Conservation (phyloP, 2,888 invertebrate species). For the Eulithis testata region DNA sequence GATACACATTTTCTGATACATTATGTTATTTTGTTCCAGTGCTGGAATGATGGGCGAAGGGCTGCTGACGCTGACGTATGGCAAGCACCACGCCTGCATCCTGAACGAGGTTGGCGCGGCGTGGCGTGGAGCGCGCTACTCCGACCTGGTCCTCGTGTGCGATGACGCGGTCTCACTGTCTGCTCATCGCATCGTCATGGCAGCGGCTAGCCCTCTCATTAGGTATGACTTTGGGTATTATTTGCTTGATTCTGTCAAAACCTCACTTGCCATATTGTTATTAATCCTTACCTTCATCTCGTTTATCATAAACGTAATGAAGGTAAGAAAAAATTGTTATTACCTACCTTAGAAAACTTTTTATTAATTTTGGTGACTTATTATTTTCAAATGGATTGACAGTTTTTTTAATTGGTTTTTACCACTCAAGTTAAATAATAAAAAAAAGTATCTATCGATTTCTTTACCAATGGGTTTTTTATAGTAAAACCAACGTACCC, state of each 20-base stretch:
- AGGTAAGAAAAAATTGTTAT: too few relatives aligned
- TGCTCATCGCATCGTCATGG: slow-evolving; percentile 94
- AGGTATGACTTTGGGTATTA: slow-evolving; percentile 72
- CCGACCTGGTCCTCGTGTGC: slow-evolving; percentile 94
- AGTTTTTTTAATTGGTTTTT: too few relatives aligned
- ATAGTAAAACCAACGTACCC: too few relatives aligned
- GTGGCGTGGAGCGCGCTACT: slow-evolving; percentile 93
- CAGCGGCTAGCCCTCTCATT: slow-evolving; percentile 94
- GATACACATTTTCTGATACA: too few relatives aligned
- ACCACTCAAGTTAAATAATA: too few relatives aligned
- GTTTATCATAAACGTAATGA: too few relatives aligned
- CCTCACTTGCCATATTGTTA: background rate
- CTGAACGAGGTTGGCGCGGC: slow-evolving; percentile 95
- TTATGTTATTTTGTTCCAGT: slow-evolving; percentile 61
- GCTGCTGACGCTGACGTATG: slow-evolving; percentile 95
- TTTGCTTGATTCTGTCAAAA: too few relatives aligned
- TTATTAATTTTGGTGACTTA: too few relatives aligned
- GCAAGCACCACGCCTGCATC: slow-evolving; percentile 96
- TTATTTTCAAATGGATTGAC: too few relatives aligned
- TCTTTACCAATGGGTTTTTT: too few relatives aligned
- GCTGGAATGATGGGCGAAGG: slow-evolving; percentile 87
- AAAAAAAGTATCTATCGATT: too few relatives aligned
- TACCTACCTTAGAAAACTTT: too few relatives aligned
- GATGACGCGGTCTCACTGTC: slow-evolving; percentile 92
- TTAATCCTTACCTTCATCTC: background rate